Conservation (phyloP, 2,888 invertebrate species). For the Cerceris rybyensis region DNA sequence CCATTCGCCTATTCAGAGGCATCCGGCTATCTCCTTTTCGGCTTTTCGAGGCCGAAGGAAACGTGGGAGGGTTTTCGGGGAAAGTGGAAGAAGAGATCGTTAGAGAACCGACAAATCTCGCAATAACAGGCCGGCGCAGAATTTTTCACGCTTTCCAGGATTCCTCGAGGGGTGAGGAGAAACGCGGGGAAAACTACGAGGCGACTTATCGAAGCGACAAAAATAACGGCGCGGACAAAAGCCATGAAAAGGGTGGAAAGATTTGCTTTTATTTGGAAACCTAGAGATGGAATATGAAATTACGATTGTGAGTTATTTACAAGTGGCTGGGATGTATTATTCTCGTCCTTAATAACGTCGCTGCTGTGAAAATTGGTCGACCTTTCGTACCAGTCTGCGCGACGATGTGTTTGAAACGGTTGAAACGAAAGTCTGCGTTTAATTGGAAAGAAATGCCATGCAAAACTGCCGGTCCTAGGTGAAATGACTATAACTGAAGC, state of each 20-base stretch:
- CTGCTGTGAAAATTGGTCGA: neutral
- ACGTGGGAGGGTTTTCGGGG: slow-evolving; percentile 1
- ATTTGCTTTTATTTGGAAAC: slow-evolving; percentile 13
- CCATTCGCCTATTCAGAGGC: slow-evolving; percentile 42
- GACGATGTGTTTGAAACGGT: neutral
- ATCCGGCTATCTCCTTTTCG: slow-evolving; percentile 42
- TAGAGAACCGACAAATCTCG: slow-evolving; percentile 47
- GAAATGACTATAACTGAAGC: neutral
- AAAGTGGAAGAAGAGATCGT: slow-evolving; percentile 33
- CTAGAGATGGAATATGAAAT: neutral
- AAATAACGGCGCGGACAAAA: slow-evolving; percentile 30
- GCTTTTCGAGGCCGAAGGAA: slow-evolving; percentile 34
- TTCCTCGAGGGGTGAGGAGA: neutral
- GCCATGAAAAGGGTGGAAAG: neutral
- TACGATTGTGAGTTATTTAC: slow-evolving; percentile 25
- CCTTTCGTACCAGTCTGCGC: neutral
- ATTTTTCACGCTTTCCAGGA: slow-evolving; percentile 42
- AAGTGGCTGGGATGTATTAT: slow-evolving; percentile 15
- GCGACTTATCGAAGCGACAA: slow-evolving; percentile 43
- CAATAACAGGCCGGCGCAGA: slow-evolving; percentile 46
- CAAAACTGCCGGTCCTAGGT: neutral
- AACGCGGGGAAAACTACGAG: slow-evolving; percentile 14
- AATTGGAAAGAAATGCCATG: too few relatives aligned
- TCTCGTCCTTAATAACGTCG: slow-evolving; percentile 11
- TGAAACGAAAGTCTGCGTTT: too few relatives aligned